Percentiles rank a stretch among this genome's conserved stretches.
These are phyloP conservation scores for Hydroisotoma schaefferi DNA, from an alignment of 2,888 invertebrate species.

Conservation along the genomic window DNA sequence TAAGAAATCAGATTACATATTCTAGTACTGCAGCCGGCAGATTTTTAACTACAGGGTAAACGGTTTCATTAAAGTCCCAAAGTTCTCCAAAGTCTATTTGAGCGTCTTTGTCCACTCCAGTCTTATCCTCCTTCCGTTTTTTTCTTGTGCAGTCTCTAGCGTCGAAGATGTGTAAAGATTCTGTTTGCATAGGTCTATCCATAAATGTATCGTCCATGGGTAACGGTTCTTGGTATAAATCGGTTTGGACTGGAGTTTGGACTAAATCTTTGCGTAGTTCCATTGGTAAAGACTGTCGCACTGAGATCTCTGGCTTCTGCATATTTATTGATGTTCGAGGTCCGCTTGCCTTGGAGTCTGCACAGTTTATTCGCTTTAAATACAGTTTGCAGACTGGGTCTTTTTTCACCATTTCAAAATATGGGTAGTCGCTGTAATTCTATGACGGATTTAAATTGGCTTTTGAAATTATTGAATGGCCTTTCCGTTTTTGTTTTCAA, in stretches of 20 bases:
- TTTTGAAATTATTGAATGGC: not conserved
- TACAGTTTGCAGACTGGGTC: constrained; percentile 8
- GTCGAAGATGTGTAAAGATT: not conserved
- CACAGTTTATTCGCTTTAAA: not conserved
- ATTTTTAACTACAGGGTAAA: not conserved
- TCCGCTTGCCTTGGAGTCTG: not conserved
- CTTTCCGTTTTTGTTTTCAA: no score
- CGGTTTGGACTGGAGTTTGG: constrained; percentile 12
- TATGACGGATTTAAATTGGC: not conserved
- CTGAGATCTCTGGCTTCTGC: not conserved
- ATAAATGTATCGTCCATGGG: not conserved
- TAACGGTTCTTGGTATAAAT: not conserved
- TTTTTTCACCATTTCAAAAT: constrained; percentile 11
- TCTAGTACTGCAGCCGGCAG: not conserved
- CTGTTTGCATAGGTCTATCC: not conserved
- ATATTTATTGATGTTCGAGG: not conserved
- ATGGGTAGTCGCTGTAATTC: not conserved
- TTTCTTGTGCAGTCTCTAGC: not conserved
- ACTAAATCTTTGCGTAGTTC: not conserved
- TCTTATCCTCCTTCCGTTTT: not conserved
- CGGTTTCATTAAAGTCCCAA: not conserved
- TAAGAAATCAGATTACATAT: not conserved
- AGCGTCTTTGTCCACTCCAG: constrained; percentile 6
- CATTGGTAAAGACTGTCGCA: not conserved
- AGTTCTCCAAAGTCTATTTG: constrained; percentile 9